Conservation (phyloP, 1,140 invertebrate genomes). For the Lanistes nyassanus region DNA sequence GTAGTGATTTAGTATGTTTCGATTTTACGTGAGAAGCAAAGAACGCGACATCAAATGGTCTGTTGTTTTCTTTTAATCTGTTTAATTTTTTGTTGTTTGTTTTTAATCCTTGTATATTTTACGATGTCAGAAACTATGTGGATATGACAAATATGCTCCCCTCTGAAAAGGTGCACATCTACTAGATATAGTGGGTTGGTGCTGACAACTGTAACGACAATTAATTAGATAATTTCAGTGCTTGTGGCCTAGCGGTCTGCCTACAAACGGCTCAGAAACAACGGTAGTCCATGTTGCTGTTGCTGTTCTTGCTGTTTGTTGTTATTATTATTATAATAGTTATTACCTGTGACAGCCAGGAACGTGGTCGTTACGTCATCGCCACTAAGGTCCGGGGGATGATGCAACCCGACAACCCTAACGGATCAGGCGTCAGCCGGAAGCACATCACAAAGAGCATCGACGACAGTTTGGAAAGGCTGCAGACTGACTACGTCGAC, state of each 20-base stretch:
- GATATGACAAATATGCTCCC: too few species aligned
- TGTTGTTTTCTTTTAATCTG: too few species aligned
- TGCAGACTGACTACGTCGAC: slow-evolving; percentile 7
- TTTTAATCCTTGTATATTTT: too few species aligned
- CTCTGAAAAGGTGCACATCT: neutral
- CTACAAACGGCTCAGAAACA: neutral
- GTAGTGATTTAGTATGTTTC: too few species aligned
- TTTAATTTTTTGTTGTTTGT: too few species aligned
- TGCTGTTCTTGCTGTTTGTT: neutral
- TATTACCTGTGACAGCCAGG: neutral
- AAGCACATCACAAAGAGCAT: neutral
- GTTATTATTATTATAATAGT: too few species aligned
- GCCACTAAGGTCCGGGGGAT: slow-evolving; percentile 9
- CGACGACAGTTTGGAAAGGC: slow-evolving; percentile 7
- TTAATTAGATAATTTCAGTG: neutral
- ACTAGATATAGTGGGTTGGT: neutral
- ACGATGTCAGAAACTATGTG: too few species aligned
- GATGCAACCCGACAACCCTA: slow-evolving; percentile 7
- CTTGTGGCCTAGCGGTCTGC: too few species aligned
- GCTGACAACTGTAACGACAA: neutral
- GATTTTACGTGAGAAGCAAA: too few species aligned
- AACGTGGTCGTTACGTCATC: slow-evolving; percentile 14
- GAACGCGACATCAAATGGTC: too few species aligned
- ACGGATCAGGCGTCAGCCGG: neutral
- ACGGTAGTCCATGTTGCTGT: neutral